phyloP scores from a whole-genome alignment of 2,888 invertebrate species.

The Hirudinaria manillensis region DNA sequence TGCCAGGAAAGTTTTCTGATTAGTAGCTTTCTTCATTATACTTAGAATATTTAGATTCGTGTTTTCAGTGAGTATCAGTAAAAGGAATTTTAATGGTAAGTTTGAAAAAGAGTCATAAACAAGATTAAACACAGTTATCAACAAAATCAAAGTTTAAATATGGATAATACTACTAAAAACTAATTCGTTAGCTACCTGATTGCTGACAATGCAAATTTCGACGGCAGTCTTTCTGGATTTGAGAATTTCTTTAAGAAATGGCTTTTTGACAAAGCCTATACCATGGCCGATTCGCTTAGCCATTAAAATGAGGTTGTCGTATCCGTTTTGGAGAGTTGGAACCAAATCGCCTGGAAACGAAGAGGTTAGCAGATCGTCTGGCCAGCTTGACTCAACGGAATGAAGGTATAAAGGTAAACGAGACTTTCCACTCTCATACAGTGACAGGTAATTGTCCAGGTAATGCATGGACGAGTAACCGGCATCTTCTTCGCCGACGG shows the following conservation, averaged over 20 bases:
- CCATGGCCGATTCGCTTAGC: slow-evolving; percentile 41
- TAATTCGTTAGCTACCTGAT: slow-evolving; percentile 35
- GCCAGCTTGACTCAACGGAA: slow-evolving; percentile 41
- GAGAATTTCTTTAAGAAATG: slow-evolving; percentile 34
- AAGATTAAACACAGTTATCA: no score
- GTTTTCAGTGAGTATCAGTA: no score
- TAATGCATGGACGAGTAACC: slow-evolving; percentile 39
- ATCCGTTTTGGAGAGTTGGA: slow-evolving; percentile 40
- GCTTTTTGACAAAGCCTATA: slow-evolving; percentile 40
- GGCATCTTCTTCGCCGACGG: slow-evolving; percentile 40
- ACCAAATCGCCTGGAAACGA: slow-evolving; percentile 35
- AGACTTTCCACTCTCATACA: background rate
- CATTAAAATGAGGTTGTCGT: slow-evolving; percentile 40
- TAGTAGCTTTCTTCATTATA: no score
- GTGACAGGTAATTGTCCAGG: slow-evolving; percentile 31
- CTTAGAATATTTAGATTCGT: no score
- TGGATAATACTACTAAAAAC: background rate
- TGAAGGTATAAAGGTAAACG: slow-evolving; percentile 37
- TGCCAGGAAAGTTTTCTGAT: background rate
- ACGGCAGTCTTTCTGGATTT: slow-evolving; percentile 35
- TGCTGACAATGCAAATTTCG: slow-evolving; percentile 36
- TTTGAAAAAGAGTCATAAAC: no score
- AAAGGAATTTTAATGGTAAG: no score
- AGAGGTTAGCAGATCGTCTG: slow-evolving; percentile 38
- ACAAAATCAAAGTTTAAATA: no score